A percentile compares a stretch with the other conserved stretches of the same genome.
phyloP scores from a whole-genome alignment of 2,888 invertebrate species.

The Apantesis nais region DNA sequence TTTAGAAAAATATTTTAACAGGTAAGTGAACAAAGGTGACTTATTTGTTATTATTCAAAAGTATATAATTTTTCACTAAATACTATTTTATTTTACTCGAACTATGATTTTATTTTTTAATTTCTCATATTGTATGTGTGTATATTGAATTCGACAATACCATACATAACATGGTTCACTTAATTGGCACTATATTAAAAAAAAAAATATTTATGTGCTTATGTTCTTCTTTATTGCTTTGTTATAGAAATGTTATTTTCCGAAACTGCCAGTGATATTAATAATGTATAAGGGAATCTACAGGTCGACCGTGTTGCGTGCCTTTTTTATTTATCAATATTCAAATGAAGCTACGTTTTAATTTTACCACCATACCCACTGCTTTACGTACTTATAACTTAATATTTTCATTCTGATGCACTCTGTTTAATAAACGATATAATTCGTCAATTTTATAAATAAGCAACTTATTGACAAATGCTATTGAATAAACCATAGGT shows the following conservation, averaged over 20 bases:
- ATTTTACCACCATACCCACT: slow-evolving; percentile 12
- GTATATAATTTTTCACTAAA: neutral
- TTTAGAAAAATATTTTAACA: slow-evolving; percentile 59
- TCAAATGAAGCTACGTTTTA: slow-evolving; percentile 10
- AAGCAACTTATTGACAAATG: no score
- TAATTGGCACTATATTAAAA: neutral
- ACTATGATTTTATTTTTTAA: neutral
- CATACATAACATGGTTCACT: neutral
- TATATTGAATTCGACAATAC: neutral
- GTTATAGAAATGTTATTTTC: slow-evolving; percentile 3
- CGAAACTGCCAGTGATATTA: slow-evolving; percentile 17
- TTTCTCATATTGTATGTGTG: neutral
- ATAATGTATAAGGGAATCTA: slow-evolving; percentile 32
- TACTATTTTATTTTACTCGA: neutral
- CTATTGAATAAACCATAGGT: no score
- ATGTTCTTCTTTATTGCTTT: neutral
- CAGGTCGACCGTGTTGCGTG: slow-evolving; percentile 33
- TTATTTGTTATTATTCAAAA: slow-evolving; percentile 12
- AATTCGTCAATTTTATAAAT: no score
- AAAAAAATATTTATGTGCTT: neutral
- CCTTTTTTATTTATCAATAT: slow-evolving; percentile 24
- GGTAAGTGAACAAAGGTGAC: slow-evolving; percentile 41
- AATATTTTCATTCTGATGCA: neutral
- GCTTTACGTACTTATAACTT: neutral
- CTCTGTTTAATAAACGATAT: no score